Evolutionary conservation across 2,888 invertebrate species (phyloP).

Genomic region (Tetramorium bicarinatum): DNA sequence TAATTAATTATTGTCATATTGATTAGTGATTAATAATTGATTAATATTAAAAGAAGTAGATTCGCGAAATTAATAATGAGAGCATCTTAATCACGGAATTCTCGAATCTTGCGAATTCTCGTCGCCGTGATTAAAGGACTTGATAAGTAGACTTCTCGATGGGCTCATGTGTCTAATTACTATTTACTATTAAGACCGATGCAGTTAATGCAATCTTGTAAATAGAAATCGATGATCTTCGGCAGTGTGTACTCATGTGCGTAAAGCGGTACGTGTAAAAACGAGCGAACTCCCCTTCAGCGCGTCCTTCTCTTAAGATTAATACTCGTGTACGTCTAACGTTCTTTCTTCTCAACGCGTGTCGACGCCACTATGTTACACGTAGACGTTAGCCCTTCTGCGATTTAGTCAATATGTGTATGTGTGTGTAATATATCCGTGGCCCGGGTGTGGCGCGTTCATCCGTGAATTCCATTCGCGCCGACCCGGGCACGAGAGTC

Average conservation of each 20-base stretch:
- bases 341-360: constrained; percentile 56
- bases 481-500: constrained; percentile 42
- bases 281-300: constrained; percentile 52
- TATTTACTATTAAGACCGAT: constrained; percentile 46
- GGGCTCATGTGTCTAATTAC: constrained; percentile 64
- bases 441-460: not conserved
- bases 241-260: constrained; percentile 55
- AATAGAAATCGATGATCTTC: constrained; percentile 56
- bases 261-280: constrained; percentile 57
- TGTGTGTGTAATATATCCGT: constrained; percentile 41
- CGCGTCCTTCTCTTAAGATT: constrained; percentile 32
- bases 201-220: constrained; percentile 54
- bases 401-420: constrained; percentile 46
- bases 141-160: constrained; percentile 47
- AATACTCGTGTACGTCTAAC: constrained; percentile 35
- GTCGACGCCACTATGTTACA: constrained; percentile 53
- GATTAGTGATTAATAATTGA: constrained; percentile 4
- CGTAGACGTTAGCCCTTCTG: constrained; percentile 51
- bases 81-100: constrained; percentile 58
- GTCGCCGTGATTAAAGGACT: constrained; percentile 29
- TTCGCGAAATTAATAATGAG: not conserved
- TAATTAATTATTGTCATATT: not conserved
- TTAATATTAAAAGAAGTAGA: not conserved
- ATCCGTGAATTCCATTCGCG: constrained; percentile 7
- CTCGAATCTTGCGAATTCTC: not conserved